These are phyloP conservation scores for Vombatus ursinus DNA, from an alignment of 2,113 vertebrate species.

Conservation along the genomic window DNA sequence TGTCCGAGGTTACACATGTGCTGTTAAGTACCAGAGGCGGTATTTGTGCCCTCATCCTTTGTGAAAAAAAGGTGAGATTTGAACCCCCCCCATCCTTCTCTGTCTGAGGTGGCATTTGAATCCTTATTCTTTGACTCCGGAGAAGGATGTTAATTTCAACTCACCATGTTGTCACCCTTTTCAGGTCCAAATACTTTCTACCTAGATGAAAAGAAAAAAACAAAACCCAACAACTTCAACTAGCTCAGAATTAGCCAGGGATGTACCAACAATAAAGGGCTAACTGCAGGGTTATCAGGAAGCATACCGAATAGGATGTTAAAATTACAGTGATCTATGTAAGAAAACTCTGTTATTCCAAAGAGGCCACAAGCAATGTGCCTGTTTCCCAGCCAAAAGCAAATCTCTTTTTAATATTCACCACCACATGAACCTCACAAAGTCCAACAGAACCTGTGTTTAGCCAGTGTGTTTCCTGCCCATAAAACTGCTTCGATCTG, in stretches of 20 bases:
- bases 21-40: neutral
- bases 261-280: neutral
- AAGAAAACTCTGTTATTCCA: neutral
- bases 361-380: conserved; percentile 16
- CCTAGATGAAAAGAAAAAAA: neutral
- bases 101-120: neutral
- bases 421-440: neutral
- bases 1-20: neutral
- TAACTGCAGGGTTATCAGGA: neutral
- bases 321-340: neutral
- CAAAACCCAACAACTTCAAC: neutral
- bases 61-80: neutral
- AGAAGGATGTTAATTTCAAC: neutral
- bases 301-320: neutral
- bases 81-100: neutral
- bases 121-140: neutral
- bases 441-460: conserved; percentile 24
- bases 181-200: neutral
- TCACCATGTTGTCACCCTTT: neutral
- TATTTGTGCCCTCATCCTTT: neutral
- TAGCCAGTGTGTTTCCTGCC: conserved; percentile 1
- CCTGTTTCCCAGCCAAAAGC: conserved; percentile 54
- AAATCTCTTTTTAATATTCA: conserved; percentile 52
- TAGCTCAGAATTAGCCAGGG: neutral
- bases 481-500: neutral